These are phyloP conservation scores for Chlorops oryzae DNA, from an alignment of 1,140 invertebrate genomes.

Conservation along the genomic window DNA sequence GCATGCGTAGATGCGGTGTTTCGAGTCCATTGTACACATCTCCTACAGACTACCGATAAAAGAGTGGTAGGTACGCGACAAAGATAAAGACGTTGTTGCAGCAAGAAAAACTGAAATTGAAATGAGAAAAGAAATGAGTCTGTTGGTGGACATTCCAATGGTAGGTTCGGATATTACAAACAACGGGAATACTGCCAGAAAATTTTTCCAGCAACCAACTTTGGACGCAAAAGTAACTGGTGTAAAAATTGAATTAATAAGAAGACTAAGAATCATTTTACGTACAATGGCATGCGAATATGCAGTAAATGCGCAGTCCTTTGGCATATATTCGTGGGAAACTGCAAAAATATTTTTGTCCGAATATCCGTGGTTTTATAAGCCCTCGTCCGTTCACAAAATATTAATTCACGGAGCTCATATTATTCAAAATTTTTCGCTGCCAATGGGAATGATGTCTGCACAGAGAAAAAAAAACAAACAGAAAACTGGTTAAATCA, in stretches of 20 bases:
- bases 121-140: too few relatives aligned
- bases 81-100: too few relatives aligned
- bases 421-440: too few relatives aligned
- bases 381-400: constrained; percentile 5
- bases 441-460: constrained; percentile 9
- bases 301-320: constrained; percentile 2
- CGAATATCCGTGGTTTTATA: constrained; percentile 5
- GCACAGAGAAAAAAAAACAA: too few relatives aligned
- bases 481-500: too few relatives aligned
- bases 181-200: constrained; percentile 8
- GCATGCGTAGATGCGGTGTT: too few relatives aligned
- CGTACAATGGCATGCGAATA: constrained; percentile 7
- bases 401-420: too few relatives aligned
- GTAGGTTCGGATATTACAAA: constrained; percentile 8
- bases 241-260: constrained; percentile 4
- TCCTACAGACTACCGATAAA: too few relatives aligned
- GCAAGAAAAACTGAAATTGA: neutral
- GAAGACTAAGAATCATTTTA: constrained; percentile 7
- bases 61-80: too few relatives aligned
- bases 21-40: too few relatives aligned
- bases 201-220: constrained; percentile 7
- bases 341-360: constrained; percentile 5
- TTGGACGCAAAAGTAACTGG: too few relatives aligned
- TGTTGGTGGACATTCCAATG: constrained; percentile 8
- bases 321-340: constrained; percentile 2